Conservation (phyloP, 2,797 vertebrate species). For the Chiloscyllium punctatum region DNA sequence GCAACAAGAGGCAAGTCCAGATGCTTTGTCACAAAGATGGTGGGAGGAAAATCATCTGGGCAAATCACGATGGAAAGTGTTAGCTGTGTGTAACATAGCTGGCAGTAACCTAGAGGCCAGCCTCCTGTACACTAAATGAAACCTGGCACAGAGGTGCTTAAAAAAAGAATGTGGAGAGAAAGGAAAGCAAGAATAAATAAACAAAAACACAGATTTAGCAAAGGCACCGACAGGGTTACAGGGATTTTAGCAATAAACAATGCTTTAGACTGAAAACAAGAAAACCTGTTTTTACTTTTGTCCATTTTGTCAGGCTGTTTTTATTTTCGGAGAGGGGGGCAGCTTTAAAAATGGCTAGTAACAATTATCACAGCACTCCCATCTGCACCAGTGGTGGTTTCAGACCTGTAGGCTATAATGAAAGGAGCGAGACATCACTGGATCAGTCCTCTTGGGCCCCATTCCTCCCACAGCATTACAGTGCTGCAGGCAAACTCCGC, state of each 20-base stretch:
- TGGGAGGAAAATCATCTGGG: neutral
- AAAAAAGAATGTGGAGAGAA: neutral
- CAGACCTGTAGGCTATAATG: neutral
- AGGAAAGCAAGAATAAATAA: neutral
- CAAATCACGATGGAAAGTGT: neutral
- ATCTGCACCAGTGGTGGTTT: neutral
- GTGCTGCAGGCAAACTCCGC: slow-evolving; percentile 17
- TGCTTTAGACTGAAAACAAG: neutral
- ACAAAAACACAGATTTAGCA: neutral
- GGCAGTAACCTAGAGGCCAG: neutral
- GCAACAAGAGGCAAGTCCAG: slow-evolving; percentile 4
- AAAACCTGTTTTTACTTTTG: neutral
- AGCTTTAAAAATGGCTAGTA: neutral
- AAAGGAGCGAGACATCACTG: neutral
- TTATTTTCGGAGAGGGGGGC: neutral
- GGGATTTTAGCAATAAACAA: neutral
- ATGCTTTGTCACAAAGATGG: slow-evolving; percentile 9
- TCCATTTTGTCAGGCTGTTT: neutral
- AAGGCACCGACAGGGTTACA: neutral
- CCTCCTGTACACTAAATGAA: neutral
- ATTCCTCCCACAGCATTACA: slow-evolving; percentile 27
- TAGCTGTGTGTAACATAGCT: neutral
- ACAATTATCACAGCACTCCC: neutral
- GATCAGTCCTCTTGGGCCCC: slow-evolving; percentile 3
- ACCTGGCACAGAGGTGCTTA: neutral